phyloP scores from a whole-genome alignment of 2,113 vertebrate species.

The Microcebus tavaratra region DNA sequence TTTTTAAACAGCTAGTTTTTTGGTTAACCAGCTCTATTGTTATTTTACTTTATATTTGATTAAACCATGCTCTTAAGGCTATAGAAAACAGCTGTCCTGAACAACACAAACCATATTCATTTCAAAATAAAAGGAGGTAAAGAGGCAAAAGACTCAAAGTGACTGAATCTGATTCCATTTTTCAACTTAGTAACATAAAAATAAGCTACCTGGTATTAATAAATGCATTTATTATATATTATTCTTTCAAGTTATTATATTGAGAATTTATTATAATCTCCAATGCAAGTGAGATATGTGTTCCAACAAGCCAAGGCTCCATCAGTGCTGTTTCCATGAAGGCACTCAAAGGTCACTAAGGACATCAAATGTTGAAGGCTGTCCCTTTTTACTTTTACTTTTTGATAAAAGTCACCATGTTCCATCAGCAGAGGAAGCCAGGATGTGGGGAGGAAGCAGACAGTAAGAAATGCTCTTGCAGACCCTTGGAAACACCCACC shows the following conservation, averaged over 20 bases:
- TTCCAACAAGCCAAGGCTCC: neutral
- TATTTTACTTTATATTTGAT: conserved; percentile 1
- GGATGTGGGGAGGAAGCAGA: neutral
- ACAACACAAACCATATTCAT: neutral
- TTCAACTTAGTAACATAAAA: neutral
- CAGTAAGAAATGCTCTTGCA: neutral
- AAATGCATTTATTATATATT: neutral
- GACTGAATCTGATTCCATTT: neutral
- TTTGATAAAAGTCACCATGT: neutral
- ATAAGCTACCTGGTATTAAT: neutral
- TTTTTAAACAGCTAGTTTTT: neutral
- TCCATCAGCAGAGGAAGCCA: neutral
- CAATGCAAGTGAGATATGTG: neutral
- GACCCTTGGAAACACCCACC: neutral
- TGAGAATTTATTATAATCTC: neutral
- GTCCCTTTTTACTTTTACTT: neutral
- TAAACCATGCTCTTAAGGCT: neutral
- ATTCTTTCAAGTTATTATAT: no score
- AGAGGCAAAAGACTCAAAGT: neutral
- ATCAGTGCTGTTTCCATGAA: neutral
- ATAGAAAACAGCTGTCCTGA: neutral
- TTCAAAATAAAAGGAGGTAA: neutral
- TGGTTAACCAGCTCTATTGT: neutral
- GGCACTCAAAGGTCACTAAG: neutral
- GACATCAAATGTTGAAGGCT: neutral